Evolutionary conservation across 1,140 invertebrate species (phyloP), one percentile per base, ranked within the genome.

Genomic region (Mizuhopecten yessoensis): DNA sequence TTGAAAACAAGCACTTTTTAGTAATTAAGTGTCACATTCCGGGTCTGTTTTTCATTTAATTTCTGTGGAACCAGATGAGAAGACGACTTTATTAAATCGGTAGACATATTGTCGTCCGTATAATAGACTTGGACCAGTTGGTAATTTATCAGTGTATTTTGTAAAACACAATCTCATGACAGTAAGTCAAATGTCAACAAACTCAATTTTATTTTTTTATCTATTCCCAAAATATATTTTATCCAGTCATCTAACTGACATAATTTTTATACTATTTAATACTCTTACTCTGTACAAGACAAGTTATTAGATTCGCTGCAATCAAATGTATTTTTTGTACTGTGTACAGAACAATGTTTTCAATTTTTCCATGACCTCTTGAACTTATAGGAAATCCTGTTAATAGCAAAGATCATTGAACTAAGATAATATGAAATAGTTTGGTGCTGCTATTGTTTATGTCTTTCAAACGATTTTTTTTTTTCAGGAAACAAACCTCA

Each of bases 401-500:
- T 1, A 75, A 75, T 75, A 29, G 57, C 57, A 75, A 75, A 75
- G 7, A n/a, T 29, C 57, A 75, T 75, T 75, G 57, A 75, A 75
- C 57, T 75, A 75, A 17, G 23, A 17, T 39, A 39, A 39, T 39
- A 29, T 29, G 5, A 7, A 29, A 75, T 29, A 29, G 23, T 29
- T 75, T 29, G 57, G 57, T 75, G 57, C 57, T 75, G 57, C 23
- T 75, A 75, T 75, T 75, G 23, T 75, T 13, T 7, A 75, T 75
- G 57, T 75, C 57, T 75, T 75, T 75, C 57, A 75, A 75, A 75
- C 57, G n/a, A n/a, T n/a, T n/a, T n/a, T n/a, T n/a, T n/a, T n/a
- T n/a, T n/a, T n/a, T n/a, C n/a, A 75, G n/a, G 5, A 75, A n/a
- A 75, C n/a, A 29, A 75, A 57, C n/a, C n/a, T n/a, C n/a, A n/a